Percentiles rank a stretch among this genome's conserved stretches.
Conservation (phyloP, 1,140 invertebrate species). For the Pseudobourletiella spinata region DNA sequence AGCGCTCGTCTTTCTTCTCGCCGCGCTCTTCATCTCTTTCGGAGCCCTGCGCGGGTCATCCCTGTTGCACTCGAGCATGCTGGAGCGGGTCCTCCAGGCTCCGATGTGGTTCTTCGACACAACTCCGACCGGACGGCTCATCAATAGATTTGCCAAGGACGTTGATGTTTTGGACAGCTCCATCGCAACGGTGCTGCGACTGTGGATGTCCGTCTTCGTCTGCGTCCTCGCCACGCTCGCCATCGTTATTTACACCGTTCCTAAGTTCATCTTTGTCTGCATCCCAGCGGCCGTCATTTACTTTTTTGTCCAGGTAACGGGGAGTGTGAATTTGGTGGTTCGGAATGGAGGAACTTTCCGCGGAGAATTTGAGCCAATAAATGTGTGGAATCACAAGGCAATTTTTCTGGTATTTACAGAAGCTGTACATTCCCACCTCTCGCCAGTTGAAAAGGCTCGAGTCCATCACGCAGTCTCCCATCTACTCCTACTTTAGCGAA, state of each 20-base stretch:
- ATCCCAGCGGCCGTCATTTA: constrained; percentile 81
- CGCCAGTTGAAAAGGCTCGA: too few species aligned
- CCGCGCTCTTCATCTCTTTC: constrained; percentile 10
- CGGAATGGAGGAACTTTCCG: too few species aligned
- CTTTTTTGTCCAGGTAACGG: constrained; percentile 68
- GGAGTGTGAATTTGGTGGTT: too few species aligned
- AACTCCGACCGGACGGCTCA: constrained; percentile 70
- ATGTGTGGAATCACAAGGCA: too few species aligned
- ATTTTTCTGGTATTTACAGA: too few species aligned
- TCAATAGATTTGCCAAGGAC: constrained; percentile 79
- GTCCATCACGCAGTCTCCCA: too few species aligned
- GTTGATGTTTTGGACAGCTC: too few species aligned
- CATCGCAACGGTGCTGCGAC: constrained; percentile 20
- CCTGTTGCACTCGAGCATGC: constrained; percentile 53
- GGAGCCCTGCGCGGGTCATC: constrained; percentile 54
- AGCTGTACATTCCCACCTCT: too few species aligned
- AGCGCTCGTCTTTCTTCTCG: constrained; percentile 17
- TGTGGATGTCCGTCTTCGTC: constrained; percentile 34
- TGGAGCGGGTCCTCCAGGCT: constrained; percentile 52
- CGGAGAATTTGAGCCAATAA: too few species aligned
- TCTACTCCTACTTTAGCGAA: constrained; percentile 57
- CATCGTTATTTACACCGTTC: constrained; percentile 73
- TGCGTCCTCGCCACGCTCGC: constrained; percentile 61
- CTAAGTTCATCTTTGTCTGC: constrained; percentile 71
- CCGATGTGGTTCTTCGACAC: constrained; percentile 76